phyloP scores from a whole-genome alignment of 1,140 invertebrate genomes.

The Caenorhabditis briggsae region DNA sequence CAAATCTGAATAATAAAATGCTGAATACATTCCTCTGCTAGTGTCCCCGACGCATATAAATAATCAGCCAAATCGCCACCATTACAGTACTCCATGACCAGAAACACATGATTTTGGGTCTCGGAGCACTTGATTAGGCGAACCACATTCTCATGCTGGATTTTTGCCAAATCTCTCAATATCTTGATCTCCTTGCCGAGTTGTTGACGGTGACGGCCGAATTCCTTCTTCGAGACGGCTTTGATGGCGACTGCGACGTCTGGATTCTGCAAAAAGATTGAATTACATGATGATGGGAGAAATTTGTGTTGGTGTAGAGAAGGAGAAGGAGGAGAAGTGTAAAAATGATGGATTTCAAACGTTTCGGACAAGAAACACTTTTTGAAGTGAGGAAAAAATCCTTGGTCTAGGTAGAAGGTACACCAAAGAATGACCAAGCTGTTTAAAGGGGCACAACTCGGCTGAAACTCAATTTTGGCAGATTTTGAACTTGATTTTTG shows the following conservation, averaged over 20 bases:
- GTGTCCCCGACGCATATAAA: conserved; percentile 88
- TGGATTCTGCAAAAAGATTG: conserved; percentile 84
- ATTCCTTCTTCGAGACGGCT: conserved; percentile 95
- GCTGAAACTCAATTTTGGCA: too few species aligned
- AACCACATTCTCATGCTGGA: conserved; percentile 98
- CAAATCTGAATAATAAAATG: conserved; percentile 93
- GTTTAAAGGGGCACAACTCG: too few species aligned
- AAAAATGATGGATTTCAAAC: background rate
- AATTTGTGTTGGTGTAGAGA: background rate
- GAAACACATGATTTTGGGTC: conserved; percentile 90
- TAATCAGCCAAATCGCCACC: conserved; percentile 98
- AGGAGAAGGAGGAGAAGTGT: background rate
- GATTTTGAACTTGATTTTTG: too few species aligned
- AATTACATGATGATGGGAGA: too few species aligned
- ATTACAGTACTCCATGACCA: conserved; percentile 99
- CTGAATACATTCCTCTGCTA: conserved; percentile 96
- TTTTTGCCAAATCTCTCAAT: conserved; percentile 93
- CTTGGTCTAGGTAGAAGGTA: too few species aligned
- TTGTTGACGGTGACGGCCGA: conserved; percentile 94
- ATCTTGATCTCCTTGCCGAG: conserved; percentile 99
- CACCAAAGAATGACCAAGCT: too few species aligned
- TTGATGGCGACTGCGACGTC: conserved; percentile 93
- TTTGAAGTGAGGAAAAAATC: too few species aligned
- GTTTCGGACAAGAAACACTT: background rate
- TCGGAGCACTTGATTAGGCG: conserved; percentile 96